Evolutionary conservation across 2,797 vertebrate genomes (phyloP), one percentile per base, ranked within the genome.

Genomic region (Tolypeutes matacus): DNA sequence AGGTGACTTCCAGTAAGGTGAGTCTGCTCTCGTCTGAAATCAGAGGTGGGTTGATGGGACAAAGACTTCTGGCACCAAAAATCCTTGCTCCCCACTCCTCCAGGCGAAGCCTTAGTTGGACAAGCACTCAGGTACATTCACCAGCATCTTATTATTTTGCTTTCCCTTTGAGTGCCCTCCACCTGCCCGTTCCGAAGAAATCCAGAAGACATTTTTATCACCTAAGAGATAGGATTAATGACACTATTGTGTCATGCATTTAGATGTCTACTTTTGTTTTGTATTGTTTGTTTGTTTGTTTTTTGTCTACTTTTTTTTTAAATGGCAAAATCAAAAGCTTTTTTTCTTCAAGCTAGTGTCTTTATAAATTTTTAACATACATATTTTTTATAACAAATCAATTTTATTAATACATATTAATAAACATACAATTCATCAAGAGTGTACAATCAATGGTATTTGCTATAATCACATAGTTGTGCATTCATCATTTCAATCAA

Each of bases 321-420:
- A 53, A 53, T 2, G 17, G 10, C 17, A 86, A 75, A 72, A 83
- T 60, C 7, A n/a, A 51, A 85, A 84, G 21, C 0, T 7, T 92
- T 67, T 75, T 69, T 17, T 76, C n/a, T 88, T 88, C 31, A 65
- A 83, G 64, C 14, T 90, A 53, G 15, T 67, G 17, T 62, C 23
- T 95, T 20, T 49, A 42, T 78, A 60, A 56, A 91, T 69, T 80
- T 65, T 49, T 64, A 75, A 77, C n/a, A 62, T n/a, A 73, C 53
- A 85, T 39, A 39, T 39, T 39, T 39, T 39, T 39, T 39, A 39
- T 39, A 39, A 39, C 39, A 39, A 39, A 39, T 39, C 39, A 39
- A 39, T 39, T 39, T 39, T 39, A 39, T 39, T 39, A 39, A 39
- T 39, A 39, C 39, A 39, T n/a, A n/a, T n/a, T n/a, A n/a, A n/a